These are phyloP conservation scores for Tethea ocularis DNA, from an alignment of 2,888 invertebrate genomes.

Conservation along the genomic window DNA sequence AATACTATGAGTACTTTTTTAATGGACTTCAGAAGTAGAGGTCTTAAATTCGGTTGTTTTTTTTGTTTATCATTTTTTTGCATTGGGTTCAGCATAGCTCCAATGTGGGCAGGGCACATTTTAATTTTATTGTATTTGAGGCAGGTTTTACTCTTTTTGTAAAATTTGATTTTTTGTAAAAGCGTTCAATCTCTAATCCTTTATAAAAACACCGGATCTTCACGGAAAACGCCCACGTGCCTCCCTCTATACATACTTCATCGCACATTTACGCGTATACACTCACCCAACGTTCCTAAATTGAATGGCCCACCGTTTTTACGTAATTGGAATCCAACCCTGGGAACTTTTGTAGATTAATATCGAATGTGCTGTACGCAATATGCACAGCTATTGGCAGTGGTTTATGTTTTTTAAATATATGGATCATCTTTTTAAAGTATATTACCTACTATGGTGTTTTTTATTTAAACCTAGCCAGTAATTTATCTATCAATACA, in stretches of 20 bases:
- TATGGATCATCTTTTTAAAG: slow-evolving; percentile 23
- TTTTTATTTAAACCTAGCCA: too few relatives aligned
- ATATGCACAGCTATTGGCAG: slow-evolving; percentile 24
- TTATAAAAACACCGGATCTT: background rate
- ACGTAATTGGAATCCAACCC: slow-evolving; percentile 52
- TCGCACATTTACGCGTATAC: slow-evolving; percentile 26
- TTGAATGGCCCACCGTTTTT: slow-evolving; percentile 59
- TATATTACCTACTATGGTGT: too few relatives aligned
- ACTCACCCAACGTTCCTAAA: slow-evolving; percentile 40
- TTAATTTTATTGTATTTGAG: too few relatives aligned
- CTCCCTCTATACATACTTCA: slow-evolving; percentile 33
- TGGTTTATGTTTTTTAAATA: too few relatives aligned
- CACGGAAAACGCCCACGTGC: slow-evolving; percentile 1
- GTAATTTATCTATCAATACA: too few relatives aligned
- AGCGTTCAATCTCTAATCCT: background rate
- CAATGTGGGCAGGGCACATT: too few relatives aligned
- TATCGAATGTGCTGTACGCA: slow-evolving; percentile 31
- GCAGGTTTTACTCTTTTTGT: too few relatives aligned
- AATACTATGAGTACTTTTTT: too few relatives aligned
- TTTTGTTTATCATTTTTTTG: too few relatives aligned
- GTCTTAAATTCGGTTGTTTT: background rate
- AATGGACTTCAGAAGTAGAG: too few relatives aligned
- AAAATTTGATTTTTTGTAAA: too few relatives aligned
- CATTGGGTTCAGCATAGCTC: too few relatives aligned
- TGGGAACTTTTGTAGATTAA: slow-evolving; percentile 36